Evolutionary conservation across 2,113 vertebrate genomes (phyloP).

Genomic region (Sylvietta virens): DNA sequence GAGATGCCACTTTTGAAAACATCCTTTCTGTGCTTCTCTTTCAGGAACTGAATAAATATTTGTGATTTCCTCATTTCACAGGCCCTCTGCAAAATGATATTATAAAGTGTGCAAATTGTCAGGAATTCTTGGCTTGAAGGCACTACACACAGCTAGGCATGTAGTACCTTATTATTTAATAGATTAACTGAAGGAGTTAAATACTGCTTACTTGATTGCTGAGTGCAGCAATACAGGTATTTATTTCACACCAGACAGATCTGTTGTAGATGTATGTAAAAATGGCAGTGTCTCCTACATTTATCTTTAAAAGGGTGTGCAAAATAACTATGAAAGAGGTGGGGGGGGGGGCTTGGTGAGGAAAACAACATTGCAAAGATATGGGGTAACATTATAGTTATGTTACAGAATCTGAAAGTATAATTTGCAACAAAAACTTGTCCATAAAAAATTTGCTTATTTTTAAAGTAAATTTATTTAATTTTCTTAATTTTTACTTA

Average conservation of each 20-base stretch:
- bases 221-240: background rate
- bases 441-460: background rate
- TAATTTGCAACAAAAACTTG: background rate
- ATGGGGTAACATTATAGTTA: background rate
- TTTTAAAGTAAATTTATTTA: background rate
- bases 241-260: background rate
- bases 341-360: accelerated
- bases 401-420: background rate
- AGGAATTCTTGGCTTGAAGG: background rate
- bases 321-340: background rate
- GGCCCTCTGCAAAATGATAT: background rate
- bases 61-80: background rate
- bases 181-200: background rate
- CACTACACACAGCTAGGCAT: background rate
- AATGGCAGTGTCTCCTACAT: background rate
- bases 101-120: background rate
- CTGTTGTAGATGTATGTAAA: background rate
- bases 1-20: background rate
- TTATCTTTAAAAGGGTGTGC: background rate
- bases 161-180: background rate
- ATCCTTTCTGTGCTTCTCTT: background rate
- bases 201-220: background rate
- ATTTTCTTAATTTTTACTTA: background rate
- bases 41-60: background rate
- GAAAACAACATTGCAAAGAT: background rate